Evolutionary conservation across 2,797 vertebrate genomes (phyloP).

Genomic region (Takifugu ocellatus): DNA sequence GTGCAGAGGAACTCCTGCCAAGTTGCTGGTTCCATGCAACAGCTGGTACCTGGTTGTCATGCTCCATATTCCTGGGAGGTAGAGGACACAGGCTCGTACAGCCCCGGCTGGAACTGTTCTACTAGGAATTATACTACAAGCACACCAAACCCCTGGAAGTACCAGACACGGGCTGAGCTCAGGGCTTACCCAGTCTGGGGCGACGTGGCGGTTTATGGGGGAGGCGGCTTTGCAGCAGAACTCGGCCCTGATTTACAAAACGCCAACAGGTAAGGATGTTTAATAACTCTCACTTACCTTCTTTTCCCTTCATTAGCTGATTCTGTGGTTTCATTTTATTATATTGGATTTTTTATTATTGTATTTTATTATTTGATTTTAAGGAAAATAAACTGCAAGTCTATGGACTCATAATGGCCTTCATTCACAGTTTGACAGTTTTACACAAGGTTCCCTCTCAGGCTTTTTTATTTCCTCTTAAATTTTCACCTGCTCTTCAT

Average conservation of each 20-base stretch:
- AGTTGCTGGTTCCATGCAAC: conserved; percentile 57
- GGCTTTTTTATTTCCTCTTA: too few species aligned
- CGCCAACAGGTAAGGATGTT: conserved; percentile 82
- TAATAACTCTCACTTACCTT: not conserved
- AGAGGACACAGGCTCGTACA: conserved; percentile 82
- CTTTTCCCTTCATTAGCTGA: too few species aligned
- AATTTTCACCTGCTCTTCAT: too few species aligned
- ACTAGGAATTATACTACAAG: conserved; percentile 29
- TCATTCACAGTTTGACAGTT: too few species aligned
- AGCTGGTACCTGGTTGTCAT: conserved; percentile 64
- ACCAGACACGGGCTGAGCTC: conserved; percentile 79
- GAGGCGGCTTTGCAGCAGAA: conserved; percentile 84
- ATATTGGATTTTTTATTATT: too few species aligned
- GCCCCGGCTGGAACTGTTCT: conserved; percentile 78
- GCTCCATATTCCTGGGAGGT: conserved; percentile 80
- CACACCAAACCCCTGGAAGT: conserved; percentile 76
- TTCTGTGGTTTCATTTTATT: too few species aligned
- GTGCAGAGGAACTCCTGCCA: conserved; percentile 77
- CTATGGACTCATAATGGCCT: too few species aligned
- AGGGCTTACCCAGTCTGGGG: conserved; percentile 80
- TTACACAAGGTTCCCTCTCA: too few species aligned
- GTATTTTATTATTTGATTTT: too few species aligned
- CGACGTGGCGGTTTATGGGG: conserved; percentile 77
- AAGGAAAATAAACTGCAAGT: too few species aligned
- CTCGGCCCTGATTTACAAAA: conserved; percentile 78